phyloP scores from a whole-genome alignment of 2,113 vertebrate genomes.

The Ivindomyrus marchei region DNA sequence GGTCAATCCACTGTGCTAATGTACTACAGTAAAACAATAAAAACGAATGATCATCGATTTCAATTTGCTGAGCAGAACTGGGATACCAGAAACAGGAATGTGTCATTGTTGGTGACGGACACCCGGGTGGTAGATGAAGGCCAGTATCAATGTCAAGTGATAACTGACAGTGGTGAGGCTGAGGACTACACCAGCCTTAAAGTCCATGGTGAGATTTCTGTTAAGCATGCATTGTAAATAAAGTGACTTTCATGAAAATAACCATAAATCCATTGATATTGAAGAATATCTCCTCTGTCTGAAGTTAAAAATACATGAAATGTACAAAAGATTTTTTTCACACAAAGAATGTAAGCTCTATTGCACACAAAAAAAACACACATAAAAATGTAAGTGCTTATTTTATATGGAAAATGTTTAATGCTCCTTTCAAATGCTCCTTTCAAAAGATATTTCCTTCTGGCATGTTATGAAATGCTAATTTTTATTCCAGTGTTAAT shows the following conservation, averaged over 20 bases:
- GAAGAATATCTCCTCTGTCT: background rate
- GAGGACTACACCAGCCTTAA: accelerated
- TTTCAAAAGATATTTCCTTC: background rate
- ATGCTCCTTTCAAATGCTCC: background rate
- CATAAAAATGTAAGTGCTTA: too few relatives aligned
- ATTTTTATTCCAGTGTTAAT: background rate
- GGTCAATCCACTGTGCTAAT: conserved; percentile 18
- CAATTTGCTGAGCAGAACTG: conserved; percentile 18
- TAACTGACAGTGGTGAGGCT: accelerated
- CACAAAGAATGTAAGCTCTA: too few relatives aligned
- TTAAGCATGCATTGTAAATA: background rate
- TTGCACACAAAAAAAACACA: too few relatives aligned
- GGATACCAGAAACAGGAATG: conserved; percentile 14
- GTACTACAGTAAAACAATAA: accelerated
- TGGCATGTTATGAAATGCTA: too few relatives aligned
- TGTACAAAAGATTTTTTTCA: too few relatives aligned
- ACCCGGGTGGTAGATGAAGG: conserved; percentile 32
- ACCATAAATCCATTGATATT: background rate
- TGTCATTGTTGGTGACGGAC: conserved; percentile 47
- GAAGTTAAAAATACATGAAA: too few relatives aligned
- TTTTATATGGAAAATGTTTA: too few relatives aligned
- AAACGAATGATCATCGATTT: accelerated
- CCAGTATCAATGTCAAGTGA: background rate
- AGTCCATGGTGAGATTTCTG: conserved; percentile 45
- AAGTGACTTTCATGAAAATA: background rate